These are phyloP conservation scores for Drosophila aff. DNA, from an alignment of 1,140 invertebrate genomes.

Conservation along the genomic window DNA sequence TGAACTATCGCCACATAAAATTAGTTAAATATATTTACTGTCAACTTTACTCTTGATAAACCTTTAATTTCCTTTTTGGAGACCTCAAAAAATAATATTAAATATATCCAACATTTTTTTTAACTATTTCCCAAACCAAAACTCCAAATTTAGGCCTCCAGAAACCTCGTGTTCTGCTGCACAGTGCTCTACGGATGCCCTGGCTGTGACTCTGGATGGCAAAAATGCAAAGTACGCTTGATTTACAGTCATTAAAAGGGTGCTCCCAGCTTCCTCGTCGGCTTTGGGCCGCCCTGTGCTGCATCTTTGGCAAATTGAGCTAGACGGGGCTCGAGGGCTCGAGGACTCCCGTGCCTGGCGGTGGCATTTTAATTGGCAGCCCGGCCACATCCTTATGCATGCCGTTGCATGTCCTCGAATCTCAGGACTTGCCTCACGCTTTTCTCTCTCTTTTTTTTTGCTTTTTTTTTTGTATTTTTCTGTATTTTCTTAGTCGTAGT, in stretches of 20 bases:
- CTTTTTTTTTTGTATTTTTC: not conserved
- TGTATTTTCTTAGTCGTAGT: slow-evolving; percentile 51
- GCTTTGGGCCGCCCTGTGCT: slow-evolving; percentile 3
- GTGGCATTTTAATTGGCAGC: slow-evolving; percentile 81
- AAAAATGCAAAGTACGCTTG: slow-evolving; percentile 82
- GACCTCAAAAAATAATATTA: no score
- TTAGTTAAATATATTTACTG: no score
- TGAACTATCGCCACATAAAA: no score
- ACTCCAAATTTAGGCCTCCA: not conserved
- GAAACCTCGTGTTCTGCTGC: not conserved
- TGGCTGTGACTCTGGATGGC: slow-evolving; percentile 51
- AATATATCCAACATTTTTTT: not conserved
- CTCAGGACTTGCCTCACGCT: not conserved
- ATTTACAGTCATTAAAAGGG: slow-evolving; percentile 79
- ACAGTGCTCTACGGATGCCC: slow-evolving; percentile 43
- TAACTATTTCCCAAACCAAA: not conserved
- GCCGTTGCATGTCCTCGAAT: slow-evolving; percentile 56
- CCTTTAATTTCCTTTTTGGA: no score
- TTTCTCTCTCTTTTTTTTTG: not conserved
- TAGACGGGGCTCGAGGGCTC: slow-evolving; percentile 31
- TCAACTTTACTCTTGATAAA: no score
- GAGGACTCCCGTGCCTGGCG: slow-evolving; percentile 63
- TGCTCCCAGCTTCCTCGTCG: slow-evolving; percentile 3
- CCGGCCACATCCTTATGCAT: slow-evolving; percentile 73
- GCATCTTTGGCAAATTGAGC: slow-evolving; percentile 42